phyloP scores from a whole-genome alignment of 37 sponge, comb jelly and placozoan genomes.

The Aphrocallistes beatrix region DNA sequence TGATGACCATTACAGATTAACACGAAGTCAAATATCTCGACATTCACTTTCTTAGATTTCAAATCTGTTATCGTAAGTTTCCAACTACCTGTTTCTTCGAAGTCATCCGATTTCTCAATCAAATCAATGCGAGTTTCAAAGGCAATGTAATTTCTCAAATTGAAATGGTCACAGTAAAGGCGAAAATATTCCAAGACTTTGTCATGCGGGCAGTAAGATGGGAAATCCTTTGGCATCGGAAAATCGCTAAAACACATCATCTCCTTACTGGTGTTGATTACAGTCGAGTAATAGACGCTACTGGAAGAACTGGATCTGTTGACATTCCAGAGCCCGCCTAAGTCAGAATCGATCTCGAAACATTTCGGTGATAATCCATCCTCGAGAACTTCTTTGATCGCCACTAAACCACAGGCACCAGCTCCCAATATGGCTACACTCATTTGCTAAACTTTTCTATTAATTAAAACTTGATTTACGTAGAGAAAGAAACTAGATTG shows the following conservation, averaged over 20 bases:
- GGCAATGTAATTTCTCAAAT: conserved; percentile 13
- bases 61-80: neutral
- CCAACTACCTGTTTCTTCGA: conserved; percentile 7
- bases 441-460: too few species aligned
- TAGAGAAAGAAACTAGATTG: too few species aligned
- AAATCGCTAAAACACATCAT: conserved; percentile 24
- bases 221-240: conserved; percentile 20
- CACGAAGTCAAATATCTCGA: neutral
- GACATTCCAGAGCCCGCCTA: neutral
- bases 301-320: neutral
- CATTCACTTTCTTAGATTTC: neutral
- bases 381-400: neutral
- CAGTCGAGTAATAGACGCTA: neutral
- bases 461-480: too few species aligned
- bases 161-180: neutral
- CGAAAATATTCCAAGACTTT: conserved; percentile 19
- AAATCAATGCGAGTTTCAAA: neutral
- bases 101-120: neutral
- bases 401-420: neutral
- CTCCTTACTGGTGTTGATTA: conserved; percentile 21
- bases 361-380: neutral
- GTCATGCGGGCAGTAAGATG: neutral
- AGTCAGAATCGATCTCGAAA: neutral
- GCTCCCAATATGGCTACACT: neutral
- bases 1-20: conserved; percentile 16